Percentiles rank a stretch among this genome's conserved stretches.
Conservation (phyloP, 2,797 vertebrate genomes). For the Remorina albescens region DNA sequence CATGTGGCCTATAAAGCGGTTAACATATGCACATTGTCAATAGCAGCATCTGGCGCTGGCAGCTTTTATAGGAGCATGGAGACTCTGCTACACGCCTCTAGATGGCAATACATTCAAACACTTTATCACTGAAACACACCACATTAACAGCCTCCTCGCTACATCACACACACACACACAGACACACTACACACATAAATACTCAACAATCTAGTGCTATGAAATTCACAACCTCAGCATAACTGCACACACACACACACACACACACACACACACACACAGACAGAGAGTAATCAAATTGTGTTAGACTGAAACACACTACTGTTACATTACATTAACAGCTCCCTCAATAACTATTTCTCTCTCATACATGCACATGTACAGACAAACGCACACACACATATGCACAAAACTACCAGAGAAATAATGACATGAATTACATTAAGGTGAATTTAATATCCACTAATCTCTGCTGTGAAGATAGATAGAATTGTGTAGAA, state of each 20-base stretch:
- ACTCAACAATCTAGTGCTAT: no score
- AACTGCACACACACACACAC: constrained; percentile 25
- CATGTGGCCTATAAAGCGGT: constrained; percentile 96
- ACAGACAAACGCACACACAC: constrained; percentile 3
- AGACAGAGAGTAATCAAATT: constrained; percentile 69
- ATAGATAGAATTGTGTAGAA: not conserved
- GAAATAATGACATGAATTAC: constrained; percentile 15
- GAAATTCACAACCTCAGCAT: constrained; percentile 12
- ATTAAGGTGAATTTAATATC: constrained; percentile 8
- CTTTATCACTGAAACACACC: constrained; percentile 91
- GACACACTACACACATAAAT: constrained; percentile 38
- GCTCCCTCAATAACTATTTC: constrained; percentile 70
- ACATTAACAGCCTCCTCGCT: constrained; percentile 88
- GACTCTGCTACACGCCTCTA: constrained; percentile 94
- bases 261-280: constrained; percentile 35
- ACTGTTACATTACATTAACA: constrained; percentile 76
- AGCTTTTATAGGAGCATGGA: constrained; percentile 86
- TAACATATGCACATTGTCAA: constrained; percentile 99
- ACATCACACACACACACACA: constrained; percentile 41
- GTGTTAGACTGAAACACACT: constrained; percentile 70
- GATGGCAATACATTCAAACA: constrained; percentile 99
- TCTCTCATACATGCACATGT: constrained; percentile 51
- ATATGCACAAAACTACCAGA: constrained; percentile 12
- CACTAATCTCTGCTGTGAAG: constrained; percentile 1
- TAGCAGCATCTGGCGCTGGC: constrained; percentile 94